These are phyloP conservation scores for Trochalopteron elliotii DNA, from an alignment of 2,113 vertebrate genomes.

Conservation along the genomic window DNA sequence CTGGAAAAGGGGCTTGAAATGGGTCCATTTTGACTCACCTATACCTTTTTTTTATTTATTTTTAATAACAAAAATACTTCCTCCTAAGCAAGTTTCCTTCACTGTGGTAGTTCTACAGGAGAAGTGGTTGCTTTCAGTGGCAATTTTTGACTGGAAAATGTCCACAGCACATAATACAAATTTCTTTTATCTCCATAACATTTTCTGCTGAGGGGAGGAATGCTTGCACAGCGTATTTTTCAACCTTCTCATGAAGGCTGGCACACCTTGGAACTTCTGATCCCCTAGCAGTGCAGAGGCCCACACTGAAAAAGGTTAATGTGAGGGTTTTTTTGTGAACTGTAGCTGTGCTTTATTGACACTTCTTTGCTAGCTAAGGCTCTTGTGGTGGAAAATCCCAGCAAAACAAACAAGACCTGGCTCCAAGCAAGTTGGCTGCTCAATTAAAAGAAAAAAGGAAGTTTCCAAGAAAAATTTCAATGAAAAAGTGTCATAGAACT, in stretches of 20 bases:
- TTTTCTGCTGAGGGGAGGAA: not conserved
- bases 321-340: not conserved
- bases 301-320: not conserved
- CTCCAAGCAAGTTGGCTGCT: not conserved
- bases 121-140: not conserved
- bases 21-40: not conserved
- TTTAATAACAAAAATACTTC: not conserved
- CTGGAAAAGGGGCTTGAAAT: not conserved
- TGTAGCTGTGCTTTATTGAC: not conserved
- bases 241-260: not conserved
- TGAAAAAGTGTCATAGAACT: not conserved
- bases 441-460: not conserved
- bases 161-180: not conserved
- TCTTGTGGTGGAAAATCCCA: not conserved
- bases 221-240: not conserved
- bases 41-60: not conserved
- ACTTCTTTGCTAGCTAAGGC: not conserved
- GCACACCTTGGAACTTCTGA: not conserved
- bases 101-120: not conserved
- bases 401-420: not conserved
- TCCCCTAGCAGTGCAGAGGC: not conserved
- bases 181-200: not conserved
- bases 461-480: not conserved
- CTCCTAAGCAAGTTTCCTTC: not conserved
- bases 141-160: not conserved